A percentile compares a stretch with the other conserved stretches of the same genome.
phyloP scores from a whole-genome alignment of 2,113 vertebrate species.

The Laticauda colubrina region DNA sequence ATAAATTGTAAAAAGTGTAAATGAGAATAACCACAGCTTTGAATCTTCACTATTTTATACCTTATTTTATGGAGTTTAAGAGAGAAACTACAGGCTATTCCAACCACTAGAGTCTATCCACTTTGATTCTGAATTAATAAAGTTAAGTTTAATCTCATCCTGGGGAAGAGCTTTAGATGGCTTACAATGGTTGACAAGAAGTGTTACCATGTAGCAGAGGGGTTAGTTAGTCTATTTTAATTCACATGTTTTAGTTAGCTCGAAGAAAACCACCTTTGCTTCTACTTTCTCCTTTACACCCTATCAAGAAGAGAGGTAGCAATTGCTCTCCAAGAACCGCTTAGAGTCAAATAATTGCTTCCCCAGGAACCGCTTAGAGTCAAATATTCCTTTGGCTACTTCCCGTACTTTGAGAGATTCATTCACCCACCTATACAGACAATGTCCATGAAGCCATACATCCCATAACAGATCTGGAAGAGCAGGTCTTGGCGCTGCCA shows the following conservation, averaged over 20 bases:
- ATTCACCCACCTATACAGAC: conserved; percentile 92
- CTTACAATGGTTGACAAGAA: not conserved
- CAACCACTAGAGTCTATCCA: not conserved
- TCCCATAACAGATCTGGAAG: conserved; percentile 99
- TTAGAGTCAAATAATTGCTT: fast-evolving
- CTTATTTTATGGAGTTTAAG: not conserved
- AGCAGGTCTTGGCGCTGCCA: conserved; percentile 99
- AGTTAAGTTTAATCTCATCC: not conserved
- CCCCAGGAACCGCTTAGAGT: not conserved
- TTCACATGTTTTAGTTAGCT: not conserved
- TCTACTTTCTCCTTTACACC: not conserved
- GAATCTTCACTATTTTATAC: not conserved
- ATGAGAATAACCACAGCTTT: not conserved
- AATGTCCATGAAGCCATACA: conserved; percentile 99
- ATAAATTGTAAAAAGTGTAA: too few relatives aligned
- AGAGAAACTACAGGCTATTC: not conserved
- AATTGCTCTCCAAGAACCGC: not conserved
- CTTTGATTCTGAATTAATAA: not conserved
- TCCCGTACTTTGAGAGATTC: fast-evolving
- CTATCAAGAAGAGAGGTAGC: fast-evolving
- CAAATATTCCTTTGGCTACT: fast-evolving
- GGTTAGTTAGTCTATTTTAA: not conserved
- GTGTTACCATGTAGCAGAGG: not conserved
- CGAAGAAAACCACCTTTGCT: not conserved
- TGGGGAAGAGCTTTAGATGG: not conserved